Conservation (phyloP, 1,140 invertebrate genomes). For the Babylonia areolata region DNA sequence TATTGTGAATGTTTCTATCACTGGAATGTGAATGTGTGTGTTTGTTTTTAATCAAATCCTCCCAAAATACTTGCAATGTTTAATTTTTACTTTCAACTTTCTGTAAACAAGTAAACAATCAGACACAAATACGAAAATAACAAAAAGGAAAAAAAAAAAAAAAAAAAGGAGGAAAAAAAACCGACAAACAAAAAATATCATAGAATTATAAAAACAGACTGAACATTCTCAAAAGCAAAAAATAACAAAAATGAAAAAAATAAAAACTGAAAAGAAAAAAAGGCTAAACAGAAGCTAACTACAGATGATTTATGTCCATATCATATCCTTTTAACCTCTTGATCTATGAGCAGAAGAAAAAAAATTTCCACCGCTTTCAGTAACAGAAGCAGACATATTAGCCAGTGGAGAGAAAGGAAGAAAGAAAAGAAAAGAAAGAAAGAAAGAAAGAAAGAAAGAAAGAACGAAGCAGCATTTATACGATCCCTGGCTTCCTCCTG, state of each 20-base stretch:
- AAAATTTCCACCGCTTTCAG: too few relatives aligned
- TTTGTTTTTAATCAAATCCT: not conserved
- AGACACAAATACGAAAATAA: too few relatives aligned
- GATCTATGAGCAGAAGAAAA: too few relatives aligned
- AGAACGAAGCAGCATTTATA: too few relatives aligned
- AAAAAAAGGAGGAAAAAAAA: too few relatives aligned
- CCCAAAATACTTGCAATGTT: not conserved
- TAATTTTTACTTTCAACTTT: too few relatives aligned
- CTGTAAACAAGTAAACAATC: not conserved
- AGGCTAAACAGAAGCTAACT: not conserved
- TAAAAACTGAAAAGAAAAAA: not conserved
- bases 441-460: not conserved
- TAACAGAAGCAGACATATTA: not conserved
- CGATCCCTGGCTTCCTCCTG: too few relatives aligned
- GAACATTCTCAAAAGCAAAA: not conserved
- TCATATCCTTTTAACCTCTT: too few relatives aligned
- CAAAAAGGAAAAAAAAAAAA: too few relatives aligned
- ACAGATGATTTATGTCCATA: too few relatives aligned
- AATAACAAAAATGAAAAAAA: not conserved
- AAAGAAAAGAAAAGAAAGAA: not conserved
- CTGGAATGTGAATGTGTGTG: not conserved
- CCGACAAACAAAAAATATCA: too few relatives aligned
- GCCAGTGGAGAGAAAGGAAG: not conserved
- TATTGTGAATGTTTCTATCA: not conserved
- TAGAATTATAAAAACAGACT: not conserved